Evolutionary conservation across 2,113 vertebrate species (phyloP).

Genomic region (Proteles cristata): DNA sequence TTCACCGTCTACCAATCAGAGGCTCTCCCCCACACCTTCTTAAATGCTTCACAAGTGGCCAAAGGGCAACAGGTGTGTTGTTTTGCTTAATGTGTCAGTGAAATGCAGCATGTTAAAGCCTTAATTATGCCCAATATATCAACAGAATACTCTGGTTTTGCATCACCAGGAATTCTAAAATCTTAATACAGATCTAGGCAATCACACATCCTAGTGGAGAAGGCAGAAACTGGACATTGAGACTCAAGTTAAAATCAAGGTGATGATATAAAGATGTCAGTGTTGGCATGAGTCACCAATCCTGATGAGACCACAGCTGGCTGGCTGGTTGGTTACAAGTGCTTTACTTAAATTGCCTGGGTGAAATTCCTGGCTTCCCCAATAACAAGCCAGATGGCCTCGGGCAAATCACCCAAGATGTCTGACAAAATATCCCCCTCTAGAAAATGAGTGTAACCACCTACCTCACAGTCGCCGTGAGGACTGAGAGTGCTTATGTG

Average conservation of each 20-base stretch:
- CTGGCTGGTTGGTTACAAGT: background rate
- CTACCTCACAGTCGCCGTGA: background rate
- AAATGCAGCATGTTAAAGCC: constrained; percentile 32
- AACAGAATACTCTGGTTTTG: background rate
- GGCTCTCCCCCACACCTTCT: background rate
- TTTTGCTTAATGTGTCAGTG: constrained; percentile 41
- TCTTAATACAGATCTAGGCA: background rate
- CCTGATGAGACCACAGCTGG: background rate
- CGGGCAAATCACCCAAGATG: background rate
- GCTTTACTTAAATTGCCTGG: background rate
- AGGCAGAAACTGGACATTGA: background rate
- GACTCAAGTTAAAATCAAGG: background rate
- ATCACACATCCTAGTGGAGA: background rate
- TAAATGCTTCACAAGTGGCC: constrained; percentile 5
- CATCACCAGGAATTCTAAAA: constrained; percentile 9
- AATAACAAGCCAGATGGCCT: background rate
- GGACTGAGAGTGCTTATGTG: background rate
- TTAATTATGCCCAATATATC: background rate
- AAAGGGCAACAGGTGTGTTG: constrained; percentile 47
- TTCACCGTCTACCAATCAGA: background rate
- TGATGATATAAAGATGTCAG: background rate
- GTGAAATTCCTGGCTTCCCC: background rate
- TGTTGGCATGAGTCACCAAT: background rate
- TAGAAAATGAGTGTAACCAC: background rate
- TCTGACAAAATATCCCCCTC: background rate